Evolutionary conservation across 1,140 invertebrate species (phyloP).

Genomic region (Pentalonia nigronervosa): DNA sequence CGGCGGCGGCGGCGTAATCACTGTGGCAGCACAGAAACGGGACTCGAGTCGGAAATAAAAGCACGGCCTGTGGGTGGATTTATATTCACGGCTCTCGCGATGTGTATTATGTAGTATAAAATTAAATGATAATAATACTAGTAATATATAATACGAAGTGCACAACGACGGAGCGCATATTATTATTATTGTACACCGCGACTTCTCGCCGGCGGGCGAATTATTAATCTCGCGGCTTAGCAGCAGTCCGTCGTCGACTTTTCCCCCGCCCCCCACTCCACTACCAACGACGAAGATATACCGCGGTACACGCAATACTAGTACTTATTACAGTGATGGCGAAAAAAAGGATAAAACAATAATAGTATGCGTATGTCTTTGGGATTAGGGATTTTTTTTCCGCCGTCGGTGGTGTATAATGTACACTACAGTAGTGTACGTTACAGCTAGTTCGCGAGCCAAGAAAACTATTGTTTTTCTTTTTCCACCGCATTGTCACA

Average conservation of each 20-base stretch:
- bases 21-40: background rate
- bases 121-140: too few relatives aligned
- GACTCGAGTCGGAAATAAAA: background rate
- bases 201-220: background rate
- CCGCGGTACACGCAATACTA: background rate
- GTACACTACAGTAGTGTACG: too few relatives aligned
- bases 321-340: background rate
- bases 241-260: background rate
- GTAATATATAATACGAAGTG: background rate
- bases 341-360: background rate
- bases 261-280: too few relatives aligned
- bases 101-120: background rate
- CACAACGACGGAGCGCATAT: background rate
- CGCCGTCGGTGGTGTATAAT: background rate
- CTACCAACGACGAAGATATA: background rate
- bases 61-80: background rate
- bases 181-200: too few relatives aligned
- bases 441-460: background rate
- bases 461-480: background rate
- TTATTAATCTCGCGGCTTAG: conserved; percentile 19
- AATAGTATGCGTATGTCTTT: background rate
- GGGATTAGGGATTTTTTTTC: background rate
- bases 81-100: background rate
- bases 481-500: background rate
- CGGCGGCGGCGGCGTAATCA: background rate